These are phyloP conservation scores for Elgonia sp. DNA, from an alignment of 2,888 invertebrate species.

Conservation along the genomic window DNA sequence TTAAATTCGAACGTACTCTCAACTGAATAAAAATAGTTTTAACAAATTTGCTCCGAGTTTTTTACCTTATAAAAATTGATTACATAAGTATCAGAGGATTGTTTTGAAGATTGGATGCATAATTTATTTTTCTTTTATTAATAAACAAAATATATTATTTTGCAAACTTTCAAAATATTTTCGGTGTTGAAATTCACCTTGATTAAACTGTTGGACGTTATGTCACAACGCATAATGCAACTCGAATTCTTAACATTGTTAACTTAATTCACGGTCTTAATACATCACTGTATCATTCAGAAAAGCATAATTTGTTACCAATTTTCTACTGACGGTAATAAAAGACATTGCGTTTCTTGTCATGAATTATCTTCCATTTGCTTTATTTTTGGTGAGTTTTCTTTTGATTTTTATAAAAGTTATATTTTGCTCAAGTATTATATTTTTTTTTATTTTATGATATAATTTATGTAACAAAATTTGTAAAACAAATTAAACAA, in stretches of 20 bases:
- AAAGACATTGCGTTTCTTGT: background rate
- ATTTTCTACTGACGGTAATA: background rate
- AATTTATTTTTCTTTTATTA: background rate
- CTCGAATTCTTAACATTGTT: conserved; percentile 12
- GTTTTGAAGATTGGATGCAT: too few relatives aligned
- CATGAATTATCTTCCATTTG: background rate
- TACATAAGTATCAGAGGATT: too few relatives aligned
- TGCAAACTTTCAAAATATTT: too few relatives aligned
- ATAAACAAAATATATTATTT: conserved; percentile 1
- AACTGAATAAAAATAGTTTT: too few relatives aligned
- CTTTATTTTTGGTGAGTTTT: conserved; percentile 4
- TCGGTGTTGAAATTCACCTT: conserved; percentile 17
- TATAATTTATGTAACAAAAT: too few relatives aligned
- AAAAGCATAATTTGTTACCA: background rate
- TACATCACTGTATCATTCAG: background rate
- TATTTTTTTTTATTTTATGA: too few relatives aligned
- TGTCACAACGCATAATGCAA: conserved; percentile 15
- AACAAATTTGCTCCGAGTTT: too few relatives aligned
- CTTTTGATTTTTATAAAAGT: too few relatives aligned
- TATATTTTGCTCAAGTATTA: too few relatives aligned
- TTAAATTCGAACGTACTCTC: too few relatives aligned
- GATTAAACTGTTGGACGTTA: conserved; percentile 8
- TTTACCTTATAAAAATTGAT: too few relatives aligned
- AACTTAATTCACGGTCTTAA: background rate
- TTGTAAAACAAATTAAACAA: too few relatives aligned